Conservation (phyloP, 2,888 invertebrate genomes). For the Euplexia lucipara region DNA sequence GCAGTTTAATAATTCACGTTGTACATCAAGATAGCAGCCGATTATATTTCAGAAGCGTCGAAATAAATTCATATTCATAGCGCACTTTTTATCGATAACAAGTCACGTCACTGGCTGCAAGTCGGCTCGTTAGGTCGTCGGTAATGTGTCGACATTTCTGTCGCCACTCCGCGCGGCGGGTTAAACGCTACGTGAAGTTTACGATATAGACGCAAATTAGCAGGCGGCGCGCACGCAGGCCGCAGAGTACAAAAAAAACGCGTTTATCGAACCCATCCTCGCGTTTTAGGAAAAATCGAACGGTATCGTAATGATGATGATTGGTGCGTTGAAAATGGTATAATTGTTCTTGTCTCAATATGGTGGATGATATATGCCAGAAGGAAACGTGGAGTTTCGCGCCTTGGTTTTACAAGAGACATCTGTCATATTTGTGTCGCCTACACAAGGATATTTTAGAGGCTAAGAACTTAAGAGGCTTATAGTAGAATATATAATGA, state of each 20-base stretch:
- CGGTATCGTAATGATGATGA: constrained; percentile 46
- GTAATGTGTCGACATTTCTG: constrained; percentile 81
- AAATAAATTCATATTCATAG: constrained; percentile 72
- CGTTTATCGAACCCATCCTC: constrained; percentile 51
- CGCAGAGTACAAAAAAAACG: constrained; percentile 47
- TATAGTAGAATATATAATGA: no score
- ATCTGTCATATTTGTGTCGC: background rate
- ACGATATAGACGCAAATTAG: constrained; percentile 74
- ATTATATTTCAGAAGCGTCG: constrained; percentile 66
- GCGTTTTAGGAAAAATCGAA: constrained; percentile 55
- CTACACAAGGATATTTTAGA: background rate
- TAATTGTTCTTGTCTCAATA: constrained; percentile 53
- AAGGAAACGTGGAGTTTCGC: constrained; percentile 25
- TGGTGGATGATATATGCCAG: constrained; percentile 25
- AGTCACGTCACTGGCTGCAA: constrained; percentile 70
- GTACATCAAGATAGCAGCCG: constrained; percentile 64
- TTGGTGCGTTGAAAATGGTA: constrained; percentile 34
- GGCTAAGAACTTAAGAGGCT: background rate
- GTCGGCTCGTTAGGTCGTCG: constrained; percentile 76
- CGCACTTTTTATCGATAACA: constrained; percentile 68
- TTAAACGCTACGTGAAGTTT: constrained; percentile 67
- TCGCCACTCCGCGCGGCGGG: constrained; percentile 69
- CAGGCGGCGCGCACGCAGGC: constrained; percentile 57
- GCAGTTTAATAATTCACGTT: constrained; percentile 67
- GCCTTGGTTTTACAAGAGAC: constrained; percentile 13